These are phyloP conservation scores for Drosophila littoralis DNA, from an alignment of 1,140 invertebrate species.

Conservation along the genomic window DNA sequence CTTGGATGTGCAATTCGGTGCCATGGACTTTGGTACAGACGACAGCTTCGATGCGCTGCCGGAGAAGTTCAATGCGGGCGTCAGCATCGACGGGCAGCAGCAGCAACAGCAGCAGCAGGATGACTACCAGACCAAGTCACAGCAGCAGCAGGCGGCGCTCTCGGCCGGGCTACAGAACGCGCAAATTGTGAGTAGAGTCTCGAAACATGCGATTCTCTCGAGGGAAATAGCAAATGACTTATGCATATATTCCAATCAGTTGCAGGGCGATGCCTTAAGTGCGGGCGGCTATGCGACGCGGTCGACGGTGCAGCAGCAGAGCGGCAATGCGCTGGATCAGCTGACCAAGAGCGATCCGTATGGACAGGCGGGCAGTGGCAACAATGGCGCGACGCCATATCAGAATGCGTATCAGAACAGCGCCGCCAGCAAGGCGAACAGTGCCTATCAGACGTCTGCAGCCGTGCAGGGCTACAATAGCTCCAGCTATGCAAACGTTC, in stretches of 20 bases:
- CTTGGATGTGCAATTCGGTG: constrained; percentile 97
- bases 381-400: constrained; percentile 56
- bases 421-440: constrained; percentile 60
- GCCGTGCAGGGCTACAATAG: constrained; percentile 64
- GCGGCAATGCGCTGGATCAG: constrained; percentile 75
- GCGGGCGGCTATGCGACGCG: constrained; percentile 68
- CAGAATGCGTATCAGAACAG: constrained; percentile 78
- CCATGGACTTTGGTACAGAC: constrained; percentile 92
- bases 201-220: no score
- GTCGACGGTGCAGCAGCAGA: constrained; percentile 56
- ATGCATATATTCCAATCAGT: background rate
- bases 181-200: constrained; percentile 71
- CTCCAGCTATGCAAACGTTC: constrained; percentile 78
- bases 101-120: constrained; percentile 71
- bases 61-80: constrained; percentile 85
- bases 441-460: constrained; percentile 71
- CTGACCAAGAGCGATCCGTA: constrained; percentile 82
- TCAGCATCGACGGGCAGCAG: constrained; percentile 66
- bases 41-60: constrained; percentile 86
- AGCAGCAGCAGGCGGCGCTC: constrained; percentile 69
- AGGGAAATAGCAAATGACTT: no score
- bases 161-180: constrained; percentile 75
- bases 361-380: constrained; percentile 58
- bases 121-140: constrained; percentile 79
- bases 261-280: constrained; percentile 72